These are phyloP conservation scores for Steinernema carpocapsae DNA, from an alignment of 2,888 invertebrate species.

Conservation along the genomic window DNA sequence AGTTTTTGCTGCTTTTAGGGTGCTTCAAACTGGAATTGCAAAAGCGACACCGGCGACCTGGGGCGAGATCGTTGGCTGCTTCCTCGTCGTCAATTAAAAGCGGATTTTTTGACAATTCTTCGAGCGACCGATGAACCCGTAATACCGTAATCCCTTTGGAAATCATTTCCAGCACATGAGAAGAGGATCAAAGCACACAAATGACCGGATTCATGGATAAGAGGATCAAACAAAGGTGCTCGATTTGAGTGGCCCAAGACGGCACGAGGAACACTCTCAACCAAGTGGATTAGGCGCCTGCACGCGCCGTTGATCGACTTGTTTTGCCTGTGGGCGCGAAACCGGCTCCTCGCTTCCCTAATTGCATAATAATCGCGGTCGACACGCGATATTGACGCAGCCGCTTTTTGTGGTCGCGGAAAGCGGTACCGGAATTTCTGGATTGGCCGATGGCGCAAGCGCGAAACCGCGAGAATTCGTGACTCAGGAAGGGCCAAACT, in stretches of 20 bases:
- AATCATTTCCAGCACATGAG: too few species aligned
- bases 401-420: slow-evolving; percentile 29
- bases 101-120: background rate
- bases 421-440: slow-evolving; percentile 26
- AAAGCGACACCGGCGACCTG: background rate
- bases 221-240: background rate
- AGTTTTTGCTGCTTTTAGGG: slow-evolving; percentile 20
- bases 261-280: background rate
- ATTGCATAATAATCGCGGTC: slow-evolving; percentile 32
- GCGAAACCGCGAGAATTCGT: background rate
- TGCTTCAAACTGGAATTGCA: slow-evolving; percentile 17
- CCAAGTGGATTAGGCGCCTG: background rate
- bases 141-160: background rate
- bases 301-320: background rate
- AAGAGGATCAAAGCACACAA: background rate
- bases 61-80: slow-evolving; percentile 12
- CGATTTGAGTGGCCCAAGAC: background rate
- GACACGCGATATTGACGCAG: slow-evolving; percentile 24
- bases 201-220: background rate
- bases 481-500: too few species aligned
- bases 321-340: slow-evolving; percentile 28
- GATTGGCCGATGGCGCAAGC: background rate
- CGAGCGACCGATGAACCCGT: background rate
- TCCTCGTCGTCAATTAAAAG: background rate
- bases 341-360: slow-evolving; percentile 21